phyloP scores from a whole-genome alignment of 2,797 vertebrate species.

The Chloroceryle amazona region DNA sequence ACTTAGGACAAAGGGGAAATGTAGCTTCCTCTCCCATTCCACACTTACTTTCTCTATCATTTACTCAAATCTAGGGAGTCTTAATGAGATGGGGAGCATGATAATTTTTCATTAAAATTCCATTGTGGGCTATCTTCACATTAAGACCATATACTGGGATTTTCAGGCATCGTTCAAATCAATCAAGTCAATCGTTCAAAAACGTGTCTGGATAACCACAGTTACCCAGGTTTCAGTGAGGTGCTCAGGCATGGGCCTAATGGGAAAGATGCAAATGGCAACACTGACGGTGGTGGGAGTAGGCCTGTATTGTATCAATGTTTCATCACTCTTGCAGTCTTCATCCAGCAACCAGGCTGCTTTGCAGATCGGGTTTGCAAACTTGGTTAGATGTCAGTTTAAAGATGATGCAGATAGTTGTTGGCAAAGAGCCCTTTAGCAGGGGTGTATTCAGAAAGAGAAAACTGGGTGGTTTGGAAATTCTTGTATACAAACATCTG shows the following conservation, averaged over 20 bases:
- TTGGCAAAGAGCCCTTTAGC: background rate
- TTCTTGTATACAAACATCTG: background rate
- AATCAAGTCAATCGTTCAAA: background rate
- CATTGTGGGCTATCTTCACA: background rate
- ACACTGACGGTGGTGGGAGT: fast-evolving
- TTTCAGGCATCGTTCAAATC: background rate
- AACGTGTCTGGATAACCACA: background rate
- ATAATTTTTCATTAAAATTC: background rate
- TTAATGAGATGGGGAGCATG: fast-evolving
- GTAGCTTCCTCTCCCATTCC: background rate
- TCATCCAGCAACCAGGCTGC: background rate
- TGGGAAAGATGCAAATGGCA: background rate
- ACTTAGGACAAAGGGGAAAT: background rate
- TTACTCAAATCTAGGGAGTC: background rate
- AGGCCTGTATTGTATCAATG: fast-evolving
- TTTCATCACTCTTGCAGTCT: background rate
- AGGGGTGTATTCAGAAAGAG: background rate
- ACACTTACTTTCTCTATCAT: background rate
- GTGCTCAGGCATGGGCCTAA: background rate
- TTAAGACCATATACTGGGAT: background rate
- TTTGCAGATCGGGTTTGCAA: background rate
- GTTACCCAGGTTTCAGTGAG: background rate
- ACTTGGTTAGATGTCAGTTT: background rate
- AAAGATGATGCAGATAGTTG: background rate
- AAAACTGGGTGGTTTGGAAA: background rate